A percentile compares a stretch with the other conserved stretches of the same genome.
Evolutionary conservation across 2,797 vertebrate genomes (phyloP).

Genomic region (Agapornis canus): DNA sequence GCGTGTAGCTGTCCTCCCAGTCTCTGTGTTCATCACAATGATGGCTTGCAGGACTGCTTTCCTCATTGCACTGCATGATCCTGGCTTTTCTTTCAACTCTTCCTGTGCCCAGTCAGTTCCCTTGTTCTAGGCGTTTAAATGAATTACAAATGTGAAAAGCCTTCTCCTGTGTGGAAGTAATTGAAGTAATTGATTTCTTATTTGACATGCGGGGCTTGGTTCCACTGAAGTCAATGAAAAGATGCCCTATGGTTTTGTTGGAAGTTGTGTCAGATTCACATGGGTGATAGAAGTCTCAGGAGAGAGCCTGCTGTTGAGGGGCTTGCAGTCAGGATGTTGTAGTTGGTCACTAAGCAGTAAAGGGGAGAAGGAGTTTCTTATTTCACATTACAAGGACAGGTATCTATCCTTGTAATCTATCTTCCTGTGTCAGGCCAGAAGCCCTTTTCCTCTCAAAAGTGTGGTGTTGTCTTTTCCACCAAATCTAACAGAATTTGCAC

Average conservation of each 20-base stretch:
- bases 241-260: not conserved
- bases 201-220: not conserved
- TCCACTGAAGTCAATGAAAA: not conserved
- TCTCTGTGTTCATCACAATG: not conserved
- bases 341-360: not conserved
- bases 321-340: not conserved
- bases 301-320: not conserved
- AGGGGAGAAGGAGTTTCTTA: not conserved
- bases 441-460: slow-evolving; percentile 87
- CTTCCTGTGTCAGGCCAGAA: slow-evolving; percentile 81
- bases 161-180: not conserved
- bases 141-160: not conserved
- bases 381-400: slow-evolving; percentile 30
- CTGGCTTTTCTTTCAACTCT: not conserved
- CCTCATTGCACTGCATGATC: not conserved
- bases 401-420: no score
- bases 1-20: not conserved
- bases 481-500: slow-evolving; percentile 90
- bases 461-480: slow-evolving; percentile 87
- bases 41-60: not conserved
- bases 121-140: not conserved
- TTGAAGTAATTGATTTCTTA: not conserved
- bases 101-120: not conserved
- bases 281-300: not conserved
- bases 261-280: not conserved